A percentile compares a stretch with the other conserved stretches of the same genome.
phyloP scores from a whole-genome alignment of 1,140 invertebrate species.

The Trachelipus rathkii region DNA sequence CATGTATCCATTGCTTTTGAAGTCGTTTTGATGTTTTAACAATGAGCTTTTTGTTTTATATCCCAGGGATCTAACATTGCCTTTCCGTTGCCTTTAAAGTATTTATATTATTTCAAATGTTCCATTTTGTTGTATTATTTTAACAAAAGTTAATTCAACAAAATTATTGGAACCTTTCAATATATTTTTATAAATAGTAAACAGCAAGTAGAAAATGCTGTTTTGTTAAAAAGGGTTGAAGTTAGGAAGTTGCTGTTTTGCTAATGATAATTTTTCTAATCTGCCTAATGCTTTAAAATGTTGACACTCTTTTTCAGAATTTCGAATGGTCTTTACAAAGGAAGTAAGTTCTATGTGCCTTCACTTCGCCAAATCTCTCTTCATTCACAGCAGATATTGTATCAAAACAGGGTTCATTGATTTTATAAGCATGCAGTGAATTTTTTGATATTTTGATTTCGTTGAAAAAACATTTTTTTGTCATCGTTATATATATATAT shows the following conservation, averaged over 20 bases:
- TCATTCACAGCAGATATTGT: neutral
- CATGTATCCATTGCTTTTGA: no score
- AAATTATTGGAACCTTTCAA: no score
- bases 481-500: slow-evolving; percentile 1
- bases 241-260: neutral
- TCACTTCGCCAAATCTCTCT: neutral
- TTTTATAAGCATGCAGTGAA: neutral
- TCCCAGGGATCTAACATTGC: no score
- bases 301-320: neutral
- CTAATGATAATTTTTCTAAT: neutral
- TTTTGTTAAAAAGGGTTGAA: no score
- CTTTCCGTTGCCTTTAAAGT: no score
- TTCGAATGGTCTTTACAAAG: slow-evolving; percentile 4
- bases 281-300: neutral
- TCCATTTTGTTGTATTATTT: no score
- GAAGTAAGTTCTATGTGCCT: neutral
- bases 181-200: no score
- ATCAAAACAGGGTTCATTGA: neutral
- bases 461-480: neutral
- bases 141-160: no score
- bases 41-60: no score
- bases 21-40: no score
- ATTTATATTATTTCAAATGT: no score
- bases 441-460: neutral
- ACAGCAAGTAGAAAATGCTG: no score